Conservation (phyloP, 1,140 invertebrate genomes). For the Paraescarpia echinospica region DNA sequence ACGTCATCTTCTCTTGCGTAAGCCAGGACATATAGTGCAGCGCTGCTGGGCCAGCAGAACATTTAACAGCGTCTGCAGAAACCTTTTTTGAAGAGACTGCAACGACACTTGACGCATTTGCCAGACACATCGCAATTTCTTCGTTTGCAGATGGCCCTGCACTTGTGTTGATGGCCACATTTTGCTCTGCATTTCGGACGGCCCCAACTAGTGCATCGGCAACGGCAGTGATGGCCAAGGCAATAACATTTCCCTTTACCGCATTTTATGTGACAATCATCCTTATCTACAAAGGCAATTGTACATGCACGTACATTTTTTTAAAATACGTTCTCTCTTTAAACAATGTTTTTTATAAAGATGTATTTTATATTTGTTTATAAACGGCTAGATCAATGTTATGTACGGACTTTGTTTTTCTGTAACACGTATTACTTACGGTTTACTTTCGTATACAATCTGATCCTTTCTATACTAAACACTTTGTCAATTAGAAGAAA, state of each 20-base stretch:
- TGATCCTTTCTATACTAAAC: too few relatives aligned
- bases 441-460: too few relatives aligned
- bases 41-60: background rate
- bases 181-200: background rate
- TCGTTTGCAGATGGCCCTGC: background rate
- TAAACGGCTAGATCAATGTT: too few relatives aligned
- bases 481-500: too few relatives aligned
- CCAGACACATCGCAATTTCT: background rate
- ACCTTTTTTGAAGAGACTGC: background rate
- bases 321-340: too few relatives aligned
- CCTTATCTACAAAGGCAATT: background rate
- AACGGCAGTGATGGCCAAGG: background rate
- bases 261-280: background rate
- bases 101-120: background rate
- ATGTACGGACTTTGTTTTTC: too few relatives aligned
- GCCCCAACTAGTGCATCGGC: background rate
- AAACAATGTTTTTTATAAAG: too few relatives aligned
- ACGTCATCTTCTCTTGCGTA: background rate
- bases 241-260: background rate
- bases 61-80: background rate
- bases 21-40: background rate
- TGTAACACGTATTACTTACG: too few relatives aligned
- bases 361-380: too few relatives aligned
- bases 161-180: background rate
- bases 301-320: too few relatives aligned